A percentile compares a stretch with the other conserved stretches of the same genome.
Evolutionary conservation across 2,797 vertebrate genomes (phyloP).

Genomic region (Lerista edwardsae): DNA sequence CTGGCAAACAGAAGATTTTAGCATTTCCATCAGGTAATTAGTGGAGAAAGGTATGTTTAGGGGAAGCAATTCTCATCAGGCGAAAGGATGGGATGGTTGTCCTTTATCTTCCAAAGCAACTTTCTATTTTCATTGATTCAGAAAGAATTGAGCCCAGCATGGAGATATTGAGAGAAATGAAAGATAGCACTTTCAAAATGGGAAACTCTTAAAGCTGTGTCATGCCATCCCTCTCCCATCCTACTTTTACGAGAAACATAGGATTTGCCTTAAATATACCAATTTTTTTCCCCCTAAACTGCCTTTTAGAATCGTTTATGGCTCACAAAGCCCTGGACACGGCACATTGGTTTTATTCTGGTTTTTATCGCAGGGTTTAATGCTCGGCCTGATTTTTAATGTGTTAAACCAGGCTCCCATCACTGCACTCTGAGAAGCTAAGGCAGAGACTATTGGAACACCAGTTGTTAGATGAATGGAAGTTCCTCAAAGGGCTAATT

Average conservation of each 20-base stretch:
- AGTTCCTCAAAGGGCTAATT: not conserved
- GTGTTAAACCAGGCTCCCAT: conserved; percentile 5
- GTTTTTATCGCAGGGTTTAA: conserved; percentile 13
- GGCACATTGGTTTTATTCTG: conserved; percentile 36
- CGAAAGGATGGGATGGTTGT: not conserved
- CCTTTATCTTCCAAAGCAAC: not conserved
- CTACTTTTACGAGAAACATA: conserved; percentile 14
- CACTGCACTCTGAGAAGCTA: too few species aligned
- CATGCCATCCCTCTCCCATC: not conserved
- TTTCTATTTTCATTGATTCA: not conserved
- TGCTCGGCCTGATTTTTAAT: not conserved
- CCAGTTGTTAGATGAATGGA: not conserved
- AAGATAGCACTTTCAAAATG: not conserved
- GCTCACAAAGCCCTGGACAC: conserved; percentile 20
- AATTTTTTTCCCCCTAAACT: conserved; percentile 9
- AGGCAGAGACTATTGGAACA: not conserved
- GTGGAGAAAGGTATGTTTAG: too few species aligned
- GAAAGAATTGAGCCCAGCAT: not conserved
- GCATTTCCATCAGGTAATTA: too few species aligned
- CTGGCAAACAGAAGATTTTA: too few species aligned
- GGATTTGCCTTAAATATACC: conserved; percentile 24
- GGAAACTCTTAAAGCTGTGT: not conserved
- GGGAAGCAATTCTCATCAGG: too few species aligned
- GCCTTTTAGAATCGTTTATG: conserved; percentile 20
- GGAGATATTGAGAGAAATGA: not conserved